Evolutionary conservation across 2,797 vertebrate genomes (phyloP).

Genomic region (Pseudochirops corinnae): DNA sequence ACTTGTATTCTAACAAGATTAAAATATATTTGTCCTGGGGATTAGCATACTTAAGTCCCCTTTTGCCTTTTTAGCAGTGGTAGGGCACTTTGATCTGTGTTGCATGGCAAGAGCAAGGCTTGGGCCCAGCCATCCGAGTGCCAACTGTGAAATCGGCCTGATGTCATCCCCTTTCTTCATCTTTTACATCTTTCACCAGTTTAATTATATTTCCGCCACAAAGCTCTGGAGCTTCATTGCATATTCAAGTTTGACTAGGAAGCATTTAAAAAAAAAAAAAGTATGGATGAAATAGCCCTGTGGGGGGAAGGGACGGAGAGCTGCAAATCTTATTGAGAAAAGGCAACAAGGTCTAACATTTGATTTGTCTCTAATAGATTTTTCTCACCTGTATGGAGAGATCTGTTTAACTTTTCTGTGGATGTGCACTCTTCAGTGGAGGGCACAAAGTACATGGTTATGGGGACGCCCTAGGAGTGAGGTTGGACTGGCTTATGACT

Average conservation of each 20-base stretch:
- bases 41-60: constrained; percentile 98
- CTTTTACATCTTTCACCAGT: constrained; percentile 94
- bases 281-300: constrained; percentile 90
- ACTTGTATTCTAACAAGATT: constrained; percentile 99
- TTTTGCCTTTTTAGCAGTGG: constrained; percentile 92
- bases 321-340: constrained; percentile 75
- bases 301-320: constrained; percentile 89
- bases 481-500: neutral
- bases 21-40: constrained; percentile 99
- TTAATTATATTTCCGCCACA: constrained; percentile 99
- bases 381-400: constrained; percentile 56
- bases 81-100: constrained; percentile 98
- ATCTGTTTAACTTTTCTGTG: accelerated
- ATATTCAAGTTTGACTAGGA: constrained; percentile 98
- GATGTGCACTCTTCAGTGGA: neutral
- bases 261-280: constrained; percentile 90
- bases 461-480: accelerated
- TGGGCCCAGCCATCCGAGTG: constrained; percentile 93
- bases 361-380: neutral
- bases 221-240: constrained; percentile 94
- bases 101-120: constrained; percentile 92
- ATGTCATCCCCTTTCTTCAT: constrained; percentile 98
- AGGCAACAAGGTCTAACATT: constrained; percentile 36
- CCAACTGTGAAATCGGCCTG: constrained; percentile 99
- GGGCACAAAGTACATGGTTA: accelerated